phyloP scores from a whole-genome alignment of 1,140 invertebrate genomes.

The Platorchestia sp. region DNA sequence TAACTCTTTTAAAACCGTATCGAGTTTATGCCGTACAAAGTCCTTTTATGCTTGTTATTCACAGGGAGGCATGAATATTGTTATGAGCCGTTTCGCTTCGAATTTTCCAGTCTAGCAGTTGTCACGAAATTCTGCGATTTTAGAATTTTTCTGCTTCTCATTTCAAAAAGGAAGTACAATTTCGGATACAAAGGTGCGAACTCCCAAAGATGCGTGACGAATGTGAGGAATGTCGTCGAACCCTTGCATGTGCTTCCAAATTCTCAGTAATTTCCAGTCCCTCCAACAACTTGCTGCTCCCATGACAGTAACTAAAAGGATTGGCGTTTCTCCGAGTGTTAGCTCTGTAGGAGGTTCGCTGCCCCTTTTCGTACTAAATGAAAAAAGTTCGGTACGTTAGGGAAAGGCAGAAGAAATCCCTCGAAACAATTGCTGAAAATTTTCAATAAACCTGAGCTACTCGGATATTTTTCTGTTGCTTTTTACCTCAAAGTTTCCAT shows the following conservation, averaged over 20 bases:
- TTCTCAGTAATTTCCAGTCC: neutral
- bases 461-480: slow-evolving; percentile 21
- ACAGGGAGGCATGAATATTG: neutral
- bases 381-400: slow-evolving; percentile 37
- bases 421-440: slow-evolving; percentile 26
- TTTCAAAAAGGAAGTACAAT: neutral
- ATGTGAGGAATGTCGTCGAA: neutral
- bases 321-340: slow-evolving; percentile 49
- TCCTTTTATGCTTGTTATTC: neutral
- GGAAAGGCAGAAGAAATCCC: neutral
- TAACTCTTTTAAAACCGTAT: neutral
- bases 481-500: neutral
- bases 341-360: neutral
- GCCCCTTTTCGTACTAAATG: slow-evolving; percentile 16
- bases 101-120: neutral
- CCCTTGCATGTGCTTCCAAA: neutral
- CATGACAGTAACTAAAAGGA: slow-evolving; percentile 31
- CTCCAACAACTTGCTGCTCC: slow-evolving; percentile 24
- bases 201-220: neutral
- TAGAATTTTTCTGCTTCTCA: neutral
- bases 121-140: neutral
- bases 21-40: neutral
- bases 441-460: slow-evolving; percentile 45
- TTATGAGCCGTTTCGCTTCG: neutral
- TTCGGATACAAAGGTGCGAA: neutral